Evolutionary conservation across 1,140 invertebrate genomes (phyloP).

Genomic region (Elymnias hypermnestra): DNA sequence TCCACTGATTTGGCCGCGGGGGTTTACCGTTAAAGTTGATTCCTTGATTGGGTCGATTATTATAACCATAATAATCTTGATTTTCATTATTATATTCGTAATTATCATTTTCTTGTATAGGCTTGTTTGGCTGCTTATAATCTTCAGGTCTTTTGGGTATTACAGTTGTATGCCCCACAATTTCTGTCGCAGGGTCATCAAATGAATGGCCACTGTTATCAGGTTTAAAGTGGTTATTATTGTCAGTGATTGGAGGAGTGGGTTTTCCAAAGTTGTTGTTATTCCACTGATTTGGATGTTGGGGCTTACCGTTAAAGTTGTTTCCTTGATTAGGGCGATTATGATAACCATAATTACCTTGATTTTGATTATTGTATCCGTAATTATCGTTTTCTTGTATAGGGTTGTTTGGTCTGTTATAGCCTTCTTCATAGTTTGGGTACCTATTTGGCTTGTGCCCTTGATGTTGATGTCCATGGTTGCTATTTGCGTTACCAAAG

Average conservation of each 20-base stretch:
- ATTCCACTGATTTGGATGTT: neutral
- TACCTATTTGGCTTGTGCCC: neutral
- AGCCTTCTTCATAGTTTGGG: constrained; percentile 10
- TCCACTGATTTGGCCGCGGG: neutral
- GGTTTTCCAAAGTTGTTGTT: constrained; percentile 1
- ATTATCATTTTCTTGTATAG: constrained; percentile 6
- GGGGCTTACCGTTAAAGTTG: neutral
- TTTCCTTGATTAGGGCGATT: constrained; percentile 10
- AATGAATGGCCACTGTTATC: constrained; percentile 5
- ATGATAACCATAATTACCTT: constrained; percentile 8
- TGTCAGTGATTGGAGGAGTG: neutral
- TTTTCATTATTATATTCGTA: constrained; percentile 15
- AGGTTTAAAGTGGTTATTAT: constrained; percentile 9
- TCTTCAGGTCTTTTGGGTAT: too few species aligned
- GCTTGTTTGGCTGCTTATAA: constrained; percentile 17
- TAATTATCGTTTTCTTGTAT: constrained; percentile 8
- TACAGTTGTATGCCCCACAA: too few species aligned
- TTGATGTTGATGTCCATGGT: constrained; percentile 1
- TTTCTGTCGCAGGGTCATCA: too few species aligned
- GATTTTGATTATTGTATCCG: constrained; percentile 15
- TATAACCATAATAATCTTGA: constrained; percentile 8
- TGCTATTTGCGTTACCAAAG: neutral
- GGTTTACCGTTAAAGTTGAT: constrained; percentile 5
- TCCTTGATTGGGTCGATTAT: constrained; percentile 8
- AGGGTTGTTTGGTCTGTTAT: constrained; percentile 16